phyloP scores from a whole-genome alignment of 2,113 vertebrate species.

The Etheostoma spectabile region DNA sequence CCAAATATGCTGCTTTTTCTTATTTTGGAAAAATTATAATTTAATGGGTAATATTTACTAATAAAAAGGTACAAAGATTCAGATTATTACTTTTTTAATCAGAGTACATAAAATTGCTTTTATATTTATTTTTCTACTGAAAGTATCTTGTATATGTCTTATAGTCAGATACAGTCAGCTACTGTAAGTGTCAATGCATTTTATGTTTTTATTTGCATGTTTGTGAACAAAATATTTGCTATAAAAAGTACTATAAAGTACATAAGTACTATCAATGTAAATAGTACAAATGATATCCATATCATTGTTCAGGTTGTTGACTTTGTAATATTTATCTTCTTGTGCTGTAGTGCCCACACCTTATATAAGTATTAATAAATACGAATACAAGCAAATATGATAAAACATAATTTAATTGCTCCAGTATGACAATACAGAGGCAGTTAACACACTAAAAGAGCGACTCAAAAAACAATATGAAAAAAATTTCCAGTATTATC shows the following conservation, averaged over 20 bases:
- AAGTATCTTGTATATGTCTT: slow-evolving; percentile 28
- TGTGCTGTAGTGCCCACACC: slow-evolving; percentile 15
- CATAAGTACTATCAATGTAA: neutral
- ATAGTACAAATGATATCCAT: slow-evolving; percentile 2
- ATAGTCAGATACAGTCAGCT: neutral
- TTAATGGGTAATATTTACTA: slow-evolving; percentile 67
- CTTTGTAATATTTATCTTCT: slow-evolving; percentile 17
- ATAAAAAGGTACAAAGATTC: slow-evolving; percentile 53
- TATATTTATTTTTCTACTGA: slow-evolving; percentile 64
- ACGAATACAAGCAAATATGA: slow-evolving; percentile 23
- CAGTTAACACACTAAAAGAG: neutral
- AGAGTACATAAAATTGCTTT: slow-evolving; percentile 30
- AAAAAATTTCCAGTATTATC: slow-evolving; percentile 24
- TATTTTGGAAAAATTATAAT: slow-evolving; percentile 52
- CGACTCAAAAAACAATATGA: neutral
- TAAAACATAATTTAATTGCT: slow-evolving; percentile 72
- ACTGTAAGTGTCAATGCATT: slow-evolving; percentile 2
- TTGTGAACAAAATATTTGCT: slow-evolving; percentile 23
- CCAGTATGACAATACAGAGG: slow-evolving; percentile 20
- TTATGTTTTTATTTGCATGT: slow-evolving; percentile 51
- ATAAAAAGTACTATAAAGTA: neutral
- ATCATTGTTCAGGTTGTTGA: slow-evolving; percentile 20
- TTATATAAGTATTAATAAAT: slow-evolving; percentile 38
- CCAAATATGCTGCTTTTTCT: slow-evolving; percentile 72
- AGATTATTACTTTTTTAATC: slow-evolving; percentile 43